Percentiles rank a stretch among this genome's conserved stretches.
Evolutionary conservation across 2,888 invertebrate species (phyloP).

Genomic region (Cabera pusaria): DNA sequence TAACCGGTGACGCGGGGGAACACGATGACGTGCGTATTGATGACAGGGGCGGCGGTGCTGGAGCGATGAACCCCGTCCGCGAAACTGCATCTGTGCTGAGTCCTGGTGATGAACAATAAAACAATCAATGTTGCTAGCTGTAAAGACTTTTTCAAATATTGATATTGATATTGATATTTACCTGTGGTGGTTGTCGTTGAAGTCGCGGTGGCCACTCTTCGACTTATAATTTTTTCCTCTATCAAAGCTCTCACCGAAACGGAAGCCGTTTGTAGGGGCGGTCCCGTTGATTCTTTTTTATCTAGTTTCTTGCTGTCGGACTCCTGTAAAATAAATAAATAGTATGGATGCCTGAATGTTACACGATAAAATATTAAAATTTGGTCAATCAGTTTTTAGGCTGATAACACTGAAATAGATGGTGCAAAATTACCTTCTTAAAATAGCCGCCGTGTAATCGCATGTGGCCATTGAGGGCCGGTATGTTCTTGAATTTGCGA

Average conservation of each 20-base stretch:
- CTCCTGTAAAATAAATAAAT: slow-evolving; percentile 79
- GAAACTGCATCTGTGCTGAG: slow-evolving; percentile 51
- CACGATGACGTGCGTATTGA: slow-evolving; percentile 59
- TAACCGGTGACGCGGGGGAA: slow-evolving; percentile 69
- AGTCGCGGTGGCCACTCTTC: slow-evolving; percentile 84
- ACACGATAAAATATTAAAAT: no score
- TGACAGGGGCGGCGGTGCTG: slow-evolving; percentile 72
- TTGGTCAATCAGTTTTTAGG: no score
- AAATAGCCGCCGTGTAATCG: slow-evolving; percentile 98
- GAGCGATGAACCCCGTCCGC: slow-evolving; percentile 69
- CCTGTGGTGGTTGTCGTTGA: slow-evolving; percentile 52
- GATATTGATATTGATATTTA: no score
- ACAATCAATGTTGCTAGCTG: not conserved
- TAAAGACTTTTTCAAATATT: no score
- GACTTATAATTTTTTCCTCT: slow-evolving; percentile 96
- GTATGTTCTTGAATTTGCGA: slow-evolving; percentile 98
- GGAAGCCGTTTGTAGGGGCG: slow-evolving; percentile 95
- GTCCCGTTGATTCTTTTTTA: slow-evolving; percentile 91
- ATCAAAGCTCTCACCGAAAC: slow-evolving; percentile 95
- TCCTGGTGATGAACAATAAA: slow-evolving; percentile 41
- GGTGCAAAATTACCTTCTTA: slow-evolving; percentile 87
- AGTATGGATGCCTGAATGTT: no score
- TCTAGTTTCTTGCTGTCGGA: slow-evolving; percentile 93
- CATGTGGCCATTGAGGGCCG: slow-evolving; percentile 99
- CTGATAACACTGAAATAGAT: no score